Evolutionary conservation across 2,797 vertebrate species (phyloP), one percentile per base, ranked within the genome.

Genomic region (Onychomys torridus): DNA sequence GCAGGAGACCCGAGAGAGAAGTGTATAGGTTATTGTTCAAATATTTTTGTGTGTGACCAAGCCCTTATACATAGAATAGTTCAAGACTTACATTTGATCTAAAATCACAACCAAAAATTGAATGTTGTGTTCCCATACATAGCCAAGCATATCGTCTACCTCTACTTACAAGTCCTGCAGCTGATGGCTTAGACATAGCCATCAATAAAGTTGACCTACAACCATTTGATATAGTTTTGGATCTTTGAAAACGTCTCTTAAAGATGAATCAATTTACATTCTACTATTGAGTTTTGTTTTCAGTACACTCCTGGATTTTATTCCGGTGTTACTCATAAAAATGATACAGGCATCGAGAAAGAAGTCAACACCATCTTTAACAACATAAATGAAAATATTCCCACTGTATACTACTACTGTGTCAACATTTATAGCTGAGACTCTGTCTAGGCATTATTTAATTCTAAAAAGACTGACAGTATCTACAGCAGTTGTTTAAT

Each of bases 231-330:
- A 6, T 73, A 32, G 79, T 93, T 97, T 93, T 25, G 32, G 3
- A 8, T 84, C 59, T 89, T 92, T 73, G 59, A 43, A 40, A 95
- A 61, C 87, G 67, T 69, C 57, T 88, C 79, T 96, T 93, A 90
- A 94, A 91, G 84, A 93, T 78, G 63, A 52, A 89, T 94, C 83
- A 49, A 52, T 67, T 78, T 96, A 61, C 49, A 86, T 89, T 81
- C 67, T 93, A 73, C 52, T 90, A 32, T 11, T 81, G 61, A 96
- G 91, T 96, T 95, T 93, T 93, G 16, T 88, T 89, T 92, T 92
- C 69, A 5, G 43, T 34, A 81, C 93, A 79, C 19, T 40, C 92
- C 75, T 81, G 2, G 96, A 43, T 59, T 95, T 97, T 78, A 67
- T 79, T 29, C 37, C 84, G 49, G 34, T 77, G 12, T 46, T 73